Conservation (phyloP, 2,888 invertebrate species). For the Orthosia cruda region DNA sequence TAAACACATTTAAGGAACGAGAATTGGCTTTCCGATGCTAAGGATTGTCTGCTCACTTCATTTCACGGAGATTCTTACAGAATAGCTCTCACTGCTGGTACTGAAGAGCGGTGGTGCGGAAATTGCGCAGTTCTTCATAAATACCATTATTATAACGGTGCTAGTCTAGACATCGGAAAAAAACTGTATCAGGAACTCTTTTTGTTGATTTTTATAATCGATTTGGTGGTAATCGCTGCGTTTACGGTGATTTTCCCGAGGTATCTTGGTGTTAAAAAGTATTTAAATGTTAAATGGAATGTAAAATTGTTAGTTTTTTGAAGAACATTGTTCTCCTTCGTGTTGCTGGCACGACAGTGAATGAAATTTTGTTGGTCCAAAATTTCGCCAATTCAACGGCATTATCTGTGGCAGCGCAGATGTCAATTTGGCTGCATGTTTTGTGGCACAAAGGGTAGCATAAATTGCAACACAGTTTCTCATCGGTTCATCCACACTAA, state of each 20-base stretch:
- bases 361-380: too few species aligned
- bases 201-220: slow-evolving; percentile 41
- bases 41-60: neutral
- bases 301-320: too few species aligned
- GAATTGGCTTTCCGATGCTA: neutral
- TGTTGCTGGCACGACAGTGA: too few species aligned
- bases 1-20: neutral
- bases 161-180: slow-evolving; percentile 58
- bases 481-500: too few species aligned
- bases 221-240: slow-evolving; percentile 32
- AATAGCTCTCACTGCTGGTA: neutral
- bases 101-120: slow-evolving; percentile 47
- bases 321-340: too few species aligned
- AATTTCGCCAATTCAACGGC: too few species aligned
- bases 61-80: neutral
- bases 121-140: slow-evolving; percentile 41
- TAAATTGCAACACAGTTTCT: too few species aligned
- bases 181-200: slow-evolving; percentile 53
- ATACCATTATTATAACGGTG: slow-evolving; percentile 58
- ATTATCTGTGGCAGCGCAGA: too few species aligned
- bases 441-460: too few species aligned
- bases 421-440: too few species aligned
- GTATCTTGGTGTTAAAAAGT: neutral
- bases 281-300: too few species aligned
- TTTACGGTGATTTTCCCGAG: slow-evolving; percentile 8